Percentiles rank a stretch among this genome's conserved stretches.
These are phyloP conservation scores for Cheilosia grossa DNA, from an alignment of 2,888 invertebrate genomes.

Conservation along the genomic window DNA sequence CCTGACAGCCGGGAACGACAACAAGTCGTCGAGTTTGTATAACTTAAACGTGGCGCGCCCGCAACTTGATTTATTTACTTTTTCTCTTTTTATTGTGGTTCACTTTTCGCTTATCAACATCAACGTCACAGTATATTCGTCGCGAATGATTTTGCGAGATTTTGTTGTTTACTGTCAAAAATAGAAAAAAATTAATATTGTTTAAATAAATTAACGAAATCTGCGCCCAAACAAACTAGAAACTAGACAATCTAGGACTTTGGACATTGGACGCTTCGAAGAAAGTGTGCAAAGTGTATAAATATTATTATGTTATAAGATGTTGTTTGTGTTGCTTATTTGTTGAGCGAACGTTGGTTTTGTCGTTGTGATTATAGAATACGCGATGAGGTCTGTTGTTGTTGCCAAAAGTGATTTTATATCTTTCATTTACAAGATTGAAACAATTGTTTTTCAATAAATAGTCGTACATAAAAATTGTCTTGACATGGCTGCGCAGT, in stretches of 20 bases:
- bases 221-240: not conserved
- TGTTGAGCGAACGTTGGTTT: too few relatives aligned
- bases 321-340: not conserved
- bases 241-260: constrained; percentile 39
- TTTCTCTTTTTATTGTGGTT: constrained; percentile 34
- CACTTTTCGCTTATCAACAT: constrained; percentile 44
- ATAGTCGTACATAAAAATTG: too few relatives aligned
- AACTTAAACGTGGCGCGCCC: constrained; percentile 18
- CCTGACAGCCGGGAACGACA: not conserved
- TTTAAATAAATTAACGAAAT: constrained; percentile 17
- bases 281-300: constrained; percentile 19
- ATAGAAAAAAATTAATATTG: not conserved
- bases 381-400: too few relatives aligned
- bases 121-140: not conserved
- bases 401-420: too few relatives aligned
- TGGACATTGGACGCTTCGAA: constrained; percentile 47
- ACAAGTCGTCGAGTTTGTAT: constrained; percentile 35
- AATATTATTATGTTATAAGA: not conserved
- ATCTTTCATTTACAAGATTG: too few relatives aligned
- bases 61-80: constrained; percentile 37
- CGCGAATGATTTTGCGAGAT: constrained; percentile 20
- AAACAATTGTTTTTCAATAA: too few relatives aligned
- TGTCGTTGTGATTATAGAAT: too few relatives aligned
- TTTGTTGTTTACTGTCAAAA: constrained; percentile 13
- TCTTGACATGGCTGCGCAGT: too few relatives aligned